Evolutionary conservation across 1,140 invertebrate genomes (phyloP).

Genomic region (Anastatus disparis): DNA sequence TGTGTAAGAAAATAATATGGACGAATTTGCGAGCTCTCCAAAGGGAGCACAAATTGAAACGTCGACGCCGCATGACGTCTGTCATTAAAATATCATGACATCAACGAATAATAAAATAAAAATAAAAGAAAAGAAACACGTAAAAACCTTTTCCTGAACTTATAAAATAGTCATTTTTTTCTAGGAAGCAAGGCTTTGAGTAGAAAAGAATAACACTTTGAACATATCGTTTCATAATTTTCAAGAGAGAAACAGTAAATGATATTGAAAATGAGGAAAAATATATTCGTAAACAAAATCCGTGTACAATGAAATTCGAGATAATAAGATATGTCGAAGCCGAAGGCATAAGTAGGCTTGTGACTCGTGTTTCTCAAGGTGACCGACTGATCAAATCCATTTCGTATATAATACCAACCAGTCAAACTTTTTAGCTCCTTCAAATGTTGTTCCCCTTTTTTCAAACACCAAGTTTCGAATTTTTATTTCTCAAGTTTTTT

Average conservation of each 20-base stretch:
- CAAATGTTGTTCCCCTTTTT: not conserved
- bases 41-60: conserved; percentile 42
- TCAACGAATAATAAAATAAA: no score
- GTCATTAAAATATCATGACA: conserved; percentile 29
- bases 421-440: not conserved
- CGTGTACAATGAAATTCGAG: conserved; percentile 42
- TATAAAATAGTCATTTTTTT: not conserved
- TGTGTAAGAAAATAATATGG: not conserved
- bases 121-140: not conserved
- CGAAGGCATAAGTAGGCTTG: not conserved
- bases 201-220: no score
- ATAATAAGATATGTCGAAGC: conserved; percentile 6
- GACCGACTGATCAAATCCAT: conserved; percentile 41
- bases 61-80: conserved; percentile 21
- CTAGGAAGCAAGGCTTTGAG: no score
- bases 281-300: conserved; percentile 3
- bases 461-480: not conserved
- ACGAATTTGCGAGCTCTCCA: not conserved
- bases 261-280: no score
- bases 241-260: no score
- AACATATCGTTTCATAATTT: no score
- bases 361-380: conserved; percentile 41
- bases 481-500: not conserved
- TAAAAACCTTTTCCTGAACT: not conserved
- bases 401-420: conserved; percentile 27